Percentiles rank a stretch among this genome's conserved stretches.
Conservation (phyloP, 1,140 invertebrate species). For the Harlomillsia oculata region DNA sequence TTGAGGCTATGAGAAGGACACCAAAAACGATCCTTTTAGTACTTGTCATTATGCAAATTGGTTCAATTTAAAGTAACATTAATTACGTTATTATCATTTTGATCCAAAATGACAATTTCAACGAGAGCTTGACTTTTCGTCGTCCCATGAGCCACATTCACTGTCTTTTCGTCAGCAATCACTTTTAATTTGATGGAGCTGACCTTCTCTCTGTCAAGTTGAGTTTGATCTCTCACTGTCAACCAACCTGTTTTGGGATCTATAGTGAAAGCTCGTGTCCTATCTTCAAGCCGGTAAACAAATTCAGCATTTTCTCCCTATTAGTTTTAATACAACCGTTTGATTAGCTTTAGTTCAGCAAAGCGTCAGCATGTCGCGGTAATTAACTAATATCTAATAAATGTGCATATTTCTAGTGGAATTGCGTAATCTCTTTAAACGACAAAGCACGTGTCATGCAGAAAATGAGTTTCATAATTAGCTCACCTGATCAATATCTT, state of each 20-base stretch:
- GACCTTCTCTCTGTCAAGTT: slow-evolving; percentile 66
- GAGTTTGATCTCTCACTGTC: slow-evolving; percentile 63
- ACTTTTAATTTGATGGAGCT: slow-evolving; percentile 59
- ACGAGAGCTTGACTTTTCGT: slow-evolving; percentile 58
- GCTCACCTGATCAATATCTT: slow-evolving; percentile 59
- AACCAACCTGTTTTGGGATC: slow-evolving; percentile 71
- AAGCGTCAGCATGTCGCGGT: too few species aligned
- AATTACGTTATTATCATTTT: slow-evolving; percentile 80
- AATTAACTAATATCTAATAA: too few species aligned
- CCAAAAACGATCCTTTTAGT: background rate
- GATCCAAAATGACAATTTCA: slow-evolving; percentile 68
- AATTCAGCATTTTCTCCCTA: slow-evolving; percentile 72
- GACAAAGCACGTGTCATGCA: too few species aligned
- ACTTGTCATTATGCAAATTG: too few species aligned
- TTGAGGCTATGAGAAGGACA: slow-evolving; percentile 46
- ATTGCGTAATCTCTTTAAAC: too few species aligned
- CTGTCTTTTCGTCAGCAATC: slow-evolving; percentile 60
- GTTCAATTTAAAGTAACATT: too few species aligned
- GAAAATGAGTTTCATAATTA: too few species aligned
- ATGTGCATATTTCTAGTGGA: too few species aligned
- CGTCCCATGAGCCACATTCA: slow-evolving; percentile 45
- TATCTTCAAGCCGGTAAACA: slow-evolving; percentile 63
- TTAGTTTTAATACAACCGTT: too few species aligned
- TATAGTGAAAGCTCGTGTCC: slow-evolving; percentile 63
- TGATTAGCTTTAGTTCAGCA: background rate